Evolutionary conservation across 1,140 invertebrate genomes (phyloP), one percentile per base, ranked within the genome.

Genomic region (Drosophila gunungcola): DNA sequence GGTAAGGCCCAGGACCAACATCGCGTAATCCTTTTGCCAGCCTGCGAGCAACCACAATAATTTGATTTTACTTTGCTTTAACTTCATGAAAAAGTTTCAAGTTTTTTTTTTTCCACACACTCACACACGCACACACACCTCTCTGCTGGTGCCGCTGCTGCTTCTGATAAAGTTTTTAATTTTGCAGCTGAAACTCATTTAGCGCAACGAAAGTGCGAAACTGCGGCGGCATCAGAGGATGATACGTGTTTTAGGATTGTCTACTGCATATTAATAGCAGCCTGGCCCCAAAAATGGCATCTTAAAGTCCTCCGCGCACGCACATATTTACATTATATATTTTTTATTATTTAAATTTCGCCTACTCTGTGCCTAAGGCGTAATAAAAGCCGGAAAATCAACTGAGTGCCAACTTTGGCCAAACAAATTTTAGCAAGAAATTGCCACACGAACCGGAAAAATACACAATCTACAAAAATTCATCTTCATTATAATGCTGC

Each of bases 51-150:
- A 89, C 84, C 84, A 84, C 84, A 89, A 89, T 89, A 89, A 89
- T 89, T 89, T 89, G 84, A 89, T 89, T 89, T 89, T 89, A 90
- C 85, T 89, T 89, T 89, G 84, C 84, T 89, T 89, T 90, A 89
- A 89, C 84, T 89, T 90, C 84, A 89, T 89, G 77, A 89, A 89
- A 89, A 89, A 89, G 80, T 84, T 90, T 84, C 68, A 80, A 84
- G 77, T 90, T 90, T 89, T 74, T 86, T 89, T 80, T 55, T 67
- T 64, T 61, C 63, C 77, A 67, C 43, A 70, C 57, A 54, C 39
- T 45, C 51, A 60, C 36, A 73, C 56, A 42, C 38, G 16, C 29
- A 32, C 29, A 41, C 55, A 77, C 56, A 78, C 49, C 70, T 61
- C 74, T 54, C 56, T 55, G 12, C 46, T 10, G 57, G 45, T 38